These are phyloP conservation scores for Benitochromis conjunctus DNA, from an alignment of 2,113 vertebrate genomes.

Conservation along the genomic window DNA sequence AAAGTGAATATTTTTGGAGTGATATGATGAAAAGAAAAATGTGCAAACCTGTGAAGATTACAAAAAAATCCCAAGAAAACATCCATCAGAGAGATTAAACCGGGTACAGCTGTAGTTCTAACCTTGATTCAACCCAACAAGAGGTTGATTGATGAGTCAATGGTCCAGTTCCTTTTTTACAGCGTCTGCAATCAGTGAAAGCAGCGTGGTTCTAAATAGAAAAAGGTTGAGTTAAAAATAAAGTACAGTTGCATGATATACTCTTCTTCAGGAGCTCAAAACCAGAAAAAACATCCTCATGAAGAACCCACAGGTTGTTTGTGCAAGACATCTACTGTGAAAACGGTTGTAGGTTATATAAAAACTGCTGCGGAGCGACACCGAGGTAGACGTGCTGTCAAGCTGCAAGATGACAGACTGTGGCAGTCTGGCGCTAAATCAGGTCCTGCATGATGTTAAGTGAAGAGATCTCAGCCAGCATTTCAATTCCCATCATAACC, in stretches of 20 bases:
- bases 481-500: not conserved
- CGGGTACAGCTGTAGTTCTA: not conserved
- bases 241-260: not conserved
- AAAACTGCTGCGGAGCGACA: constrained; percentile 77
- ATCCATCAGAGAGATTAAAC: not conserved
- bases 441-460: constrained; percentile 77
- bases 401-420: constrained; percentile 85
- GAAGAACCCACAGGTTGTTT: not conserved
- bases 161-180: not conserved
- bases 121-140: not conserved
- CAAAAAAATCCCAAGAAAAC: not conserved
- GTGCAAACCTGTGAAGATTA: not conserved
- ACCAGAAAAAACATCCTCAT: not conserved
- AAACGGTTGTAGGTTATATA: not conserved
- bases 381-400: constrained; percentile 82
- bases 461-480: not conserved
- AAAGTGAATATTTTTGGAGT: not conserved
- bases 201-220: not conserved
- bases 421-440: constrained; percentile 91
- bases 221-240: not conserved
- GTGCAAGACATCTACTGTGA: not conserved
- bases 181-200: not conserved
- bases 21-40: not conserved
- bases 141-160: not conserved
- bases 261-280: not conserved